Evolutionary conservation across 2,888 invertebrate genomes (phyloP).

Genomic region (Mimachlamys varia): DNA sequence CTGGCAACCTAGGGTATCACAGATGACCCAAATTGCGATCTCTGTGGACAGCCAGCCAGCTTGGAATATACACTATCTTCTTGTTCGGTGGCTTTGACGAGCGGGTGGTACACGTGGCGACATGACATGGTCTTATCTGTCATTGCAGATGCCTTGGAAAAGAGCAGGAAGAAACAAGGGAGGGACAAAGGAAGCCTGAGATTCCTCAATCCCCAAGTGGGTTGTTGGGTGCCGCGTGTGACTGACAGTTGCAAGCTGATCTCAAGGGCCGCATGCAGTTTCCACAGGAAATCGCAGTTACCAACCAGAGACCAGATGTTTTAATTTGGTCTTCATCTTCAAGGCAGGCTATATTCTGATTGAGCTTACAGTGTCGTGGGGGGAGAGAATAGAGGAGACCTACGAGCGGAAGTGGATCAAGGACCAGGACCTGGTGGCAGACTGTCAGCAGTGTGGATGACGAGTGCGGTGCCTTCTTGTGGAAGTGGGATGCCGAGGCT

Average conservation of each 20-base stretch:
- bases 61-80: not conserved
- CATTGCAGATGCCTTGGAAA: not conserved
- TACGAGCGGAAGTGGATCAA: not conserved
- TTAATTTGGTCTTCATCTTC: not conserved
- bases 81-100: not conserved
- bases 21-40: constrained; percentile 41
- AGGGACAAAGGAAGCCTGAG: not conserved
- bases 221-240: not conserved
- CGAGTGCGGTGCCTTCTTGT: not conserved
- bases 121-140: not conserved
- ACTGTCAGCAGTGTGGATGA: not conserved
- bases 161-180: not conserved
- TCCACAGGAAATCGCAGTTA: not conserved
- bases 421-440: not conserved
- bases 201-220: not conserved
- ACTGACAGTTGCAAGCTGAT: not conserved
- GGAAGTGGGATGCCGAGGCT: not conserved
- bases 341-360: not conserved
- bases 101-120: not conserved
- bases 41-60: not conserved
- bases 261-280: not conserved
- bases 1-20: constrained; percentile 38
- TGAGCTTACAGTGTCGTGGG: constrained; percentile 29
- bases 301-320: not conserved
- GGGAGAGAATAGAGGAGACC: not conserved